Evolutionary conservation across 2,113 vertebrate genomes (phyloP).

Genomic region (Gymnobelideus leadbeateri): DNA sequence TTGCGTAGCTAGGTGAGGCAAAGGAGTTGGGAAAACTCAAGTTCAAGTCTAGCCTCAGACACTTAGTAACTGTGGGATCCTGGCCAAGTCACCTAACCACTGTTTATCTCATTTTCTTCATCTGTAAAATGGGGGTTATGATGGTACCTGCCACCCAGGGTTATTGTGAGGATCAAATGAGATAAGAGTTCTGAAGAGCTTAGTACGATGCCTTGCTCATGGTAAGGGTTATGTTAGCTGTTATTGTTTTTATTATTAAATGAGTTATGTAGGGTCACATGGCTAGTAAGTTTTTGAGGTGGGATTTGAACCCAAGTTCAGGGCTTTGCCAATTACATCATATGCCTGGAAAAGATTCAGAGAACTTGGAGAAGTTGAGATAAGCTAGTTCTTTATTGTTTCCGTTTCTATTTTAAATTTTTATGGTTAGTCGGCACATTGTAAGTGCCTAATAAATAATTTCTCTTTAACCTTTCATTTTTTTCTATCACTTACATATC

Average conservation of each 20-base stretch:
- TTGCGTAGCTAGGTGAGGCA: not conserved
- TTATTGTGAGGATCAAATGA: not conserved
- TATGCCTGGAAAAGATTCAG: not conserved
- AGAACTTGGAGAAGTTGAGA: not conserved
- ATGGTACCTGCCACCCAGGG: too few species aligned
- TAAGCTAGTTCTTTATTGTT: not conserved
- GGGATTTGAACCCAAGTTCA: not conserved
- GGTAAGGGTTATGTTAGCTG: not conserved
- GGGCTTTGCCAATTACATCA: not conserved
- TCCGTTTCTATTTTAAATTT: not conserved
- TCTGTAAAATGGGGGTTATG: not conserved
- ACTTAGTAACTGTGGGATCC: not conserved
- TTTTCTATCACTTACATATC: not conserved
- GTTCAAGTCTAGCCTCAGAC: not conserved
- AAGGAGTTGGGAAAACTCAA: not conserved
- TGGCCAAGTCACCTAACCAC: not conserved
- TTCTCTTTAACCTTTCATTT: not conserved
- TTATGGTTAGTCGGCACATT: not conserved
- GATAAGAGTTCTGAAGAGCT: not conserved
- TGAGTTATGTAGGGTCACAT: not conserved
- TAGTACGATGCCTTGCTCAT: not conserved
- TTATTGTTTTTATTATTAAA: not conserved
- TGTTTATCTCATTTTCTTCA: not conserved
- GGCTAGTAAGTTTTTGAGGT: not conserved
- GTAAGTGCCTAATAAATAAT: not conserved